Base-by-base conservation (phyloP, 2,888 invertebrate genomes). In the Eilema griseolum region DNA sequence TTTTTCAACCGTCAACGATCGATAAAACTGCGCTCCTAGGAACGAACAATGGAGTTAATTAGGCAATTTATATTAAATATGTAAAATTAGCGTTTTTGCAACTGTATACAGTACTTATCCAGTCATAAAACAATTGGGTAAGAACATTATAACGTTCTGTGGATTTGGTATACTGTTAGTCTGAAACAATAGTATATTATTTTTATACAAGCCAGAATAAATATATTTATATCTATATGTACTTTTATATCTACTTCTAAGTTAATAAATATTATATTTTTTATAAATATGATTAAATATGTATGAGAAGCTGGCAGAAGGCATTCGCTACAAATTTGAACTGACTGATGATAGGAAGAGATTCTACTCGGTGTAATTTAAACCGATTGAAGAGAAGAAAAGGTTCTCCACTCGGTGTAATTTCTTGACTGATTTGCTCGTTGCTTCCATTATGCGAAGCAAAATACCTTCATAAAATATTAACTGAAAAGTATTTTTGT, bases 1-100 rank as follows among this genome's bases (percentile, higher is more conserved):
- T 76, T 83, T 80, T 81, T 81, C 78, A 70, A 70, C 74, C 63
- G 74, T 75, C 74, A 64, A 72, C 67, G 66, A 78, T 80, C 79
- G 75, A 82, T 82, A 70, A 72, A 80, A 78, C 64, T 72, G 62
- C 63, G 66, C 70, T 74, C 57, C 59, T 69, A 70, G 66, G 57
- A 75, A 61, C 70, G 14, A 81, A 78, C 70, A 75, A 74, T 75
- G 67, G 70, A 73, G 67, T 72, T 79, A 78, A 79, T 79, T 75
- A 76, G 67, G 63, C 63, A 69, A 71, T 81, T 78, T 69, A 75
- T 75, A 77, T 75, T 66, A 70, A 72, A 70, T 66, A 61, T 72
- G 66, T 68, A 65, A 71, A 66, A 78, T 71, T 67, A 65, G 60
- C 33, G 68, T 66, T 75, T 74, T 70, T 73, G 70, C 69, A 68